Evolutionary conservation across 2,797 vertebrate species (phyloP).

Genomic region (Enoplosus armatus): DNA sequence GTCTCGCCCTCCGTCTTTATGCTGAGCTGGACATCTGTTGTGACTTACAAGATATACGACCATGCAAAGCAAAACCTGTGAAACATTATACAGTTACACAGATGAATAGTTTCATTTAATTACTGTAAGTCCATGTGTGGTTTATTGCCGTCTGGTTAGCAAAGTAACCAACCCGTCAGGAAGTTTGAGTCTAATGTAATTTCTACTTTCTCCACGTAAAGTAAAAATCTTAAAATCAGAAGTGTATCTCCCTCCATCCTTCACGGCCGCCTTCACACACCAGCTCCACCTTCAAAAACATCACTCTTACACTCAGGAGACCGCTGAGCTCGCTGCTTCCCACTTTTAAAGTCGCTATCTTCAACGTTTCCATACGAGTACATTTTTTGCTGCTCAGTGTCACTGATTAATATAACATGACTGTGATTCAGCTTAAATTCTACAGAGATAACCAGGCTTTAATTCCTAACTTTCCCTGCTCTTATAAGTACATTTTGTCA

Average conservation of each 20-base stretch:
- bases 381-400: background rate
- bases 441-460: background rate
- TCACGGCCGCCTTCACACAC: no score
- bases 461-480: background rate
- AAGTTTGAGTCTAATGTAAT: background rate
- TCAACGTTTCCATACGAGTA: background rate
- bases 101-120: slow-evolving; percentile 42
- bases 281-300: slow-evolving; percentile 9
- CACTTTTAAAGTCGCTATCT: background rate
- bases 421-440: background rate
- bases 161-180: background rate
- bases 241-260: background rate
- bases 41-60: slow-evolving; percentile 18
- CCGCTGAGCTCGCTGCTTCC: background rate
- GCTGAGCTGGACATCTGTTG: slow-evolving; percentile 61
- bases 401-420: background rate
- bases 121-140: background rate
- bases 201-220: background rate
- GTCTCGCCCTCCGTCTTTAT: slow-evolving; percentile 24
- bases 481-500: background rate
- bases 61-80: slow-evolving; percentile 25
- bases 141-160: slow-evolving; percentile 22
- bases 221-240: background rate
- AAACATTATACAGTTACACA: slow-evolving; percentile 15
- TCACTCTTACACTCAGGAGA: slow-evolving; percentile 7